These are phyloP conservation scores for Stegodyphus dumicola DNA, from an alignment of 1,140 invertebrate genomes.

Conservation along the genomic window DNA sequence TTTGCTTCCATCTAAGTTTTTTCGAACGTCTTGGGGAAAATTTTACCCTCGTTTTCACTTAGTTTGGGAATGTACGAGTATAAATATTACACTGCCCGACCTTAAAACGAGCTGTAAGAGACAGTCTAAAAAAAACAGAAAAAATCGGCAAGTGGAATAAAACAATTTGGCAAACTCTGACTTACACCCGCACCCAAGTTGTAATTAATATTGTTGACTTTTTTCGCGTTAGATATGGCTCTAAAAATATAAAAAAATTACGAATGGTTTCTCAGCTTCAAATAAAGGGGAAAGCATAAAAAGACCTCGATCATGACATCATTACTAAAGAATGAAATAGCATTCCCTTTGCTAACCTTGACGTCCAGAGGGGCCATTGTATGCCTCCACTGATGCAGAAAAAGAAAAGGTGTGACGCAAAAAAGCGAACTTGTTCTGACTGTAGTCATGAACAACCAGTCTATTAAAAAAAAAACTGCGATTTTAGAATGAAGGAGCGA, in stretches of 20 bases:
- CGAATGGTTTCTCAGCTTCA: no score
- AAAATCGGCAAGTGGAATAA: background rate
- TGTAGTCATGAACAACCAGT: constrained; percentile 4
- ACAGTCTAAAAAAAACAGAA: background rate
- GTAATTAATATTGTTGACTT: no score
- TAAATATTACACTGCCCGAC: background rate
- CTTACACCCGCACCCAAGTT: no score
- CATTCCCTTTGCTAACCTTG: constrained; percentile 20
- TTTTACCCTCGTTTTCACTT: background rate
- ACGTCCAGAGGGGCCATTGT: constrained; percentile 28
- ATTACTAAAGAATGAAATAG: constrained; percentile 25
- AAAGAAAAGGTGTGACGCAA: constrained; percentile 30
- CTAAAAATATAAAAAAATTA: no score
- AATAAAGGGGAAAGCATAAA: no score
- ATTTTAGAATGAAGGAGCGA: no score
- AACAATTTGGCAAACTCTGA: background rate
- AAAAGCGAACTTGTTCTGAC: constrained; percentile 24
- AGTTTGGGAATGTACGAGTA: background rate
- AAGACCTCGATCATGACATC: constrained; percentile 1
- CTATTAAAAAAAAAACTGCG: no score
- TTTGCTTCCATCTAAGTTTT: background rate
- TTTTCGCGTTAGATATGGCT: no score
- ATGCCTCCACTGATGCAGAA: constrained; percentile 27
- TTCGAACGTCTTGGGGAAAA: background rate
- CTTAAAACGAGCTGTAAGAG: background rate